Percentiles rank a stretch among this genome's conserved stretches.
phyloP scores from a whole-genome alignment of 2,888 invertebrate species.

The Bruchidius siliquastri region DNA sequence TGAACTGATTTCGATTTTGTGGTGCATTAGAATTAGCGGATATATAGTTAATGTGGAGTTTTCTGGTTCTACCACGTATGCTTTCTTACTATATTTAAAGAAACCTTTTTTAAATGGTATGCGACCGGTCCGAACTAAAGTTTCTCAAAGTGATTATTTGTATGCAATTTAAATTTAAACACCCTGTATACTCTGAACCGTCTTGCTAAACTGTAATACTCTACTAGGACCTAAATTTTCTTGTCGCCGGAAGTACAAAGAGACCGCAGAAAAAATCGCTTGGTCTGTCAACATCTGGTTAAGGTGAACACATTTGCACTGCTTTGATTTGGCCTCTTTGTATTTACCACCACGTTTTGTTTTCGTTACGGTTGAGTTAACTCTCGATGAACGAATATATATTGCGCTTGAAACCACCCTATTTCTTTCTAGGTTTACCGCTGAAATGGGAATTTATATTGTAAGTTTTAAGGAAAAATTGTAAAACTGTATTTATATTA shows the following conservation, averaged over 20 bases:
- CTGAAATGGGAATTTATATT: slow-evolving; percentile 20
- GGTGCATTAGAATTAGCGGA: no score
- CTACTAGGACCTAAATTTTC: background rate
- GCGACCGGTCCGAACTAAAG: no score
- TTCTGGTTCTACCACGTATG: no score
- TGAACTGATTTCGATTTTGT: no score
- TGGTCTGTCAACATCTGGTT: background rate
- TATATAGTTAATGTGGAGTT: no score
- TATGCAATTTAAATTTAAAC: background rate
- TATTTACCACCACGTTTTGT: slow-evolving; percentile 14
- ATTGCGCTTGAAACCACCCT: background rate
- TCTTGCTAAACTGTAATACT: background rate
- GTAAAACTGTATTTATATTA: slow-evolving; percentile 32
- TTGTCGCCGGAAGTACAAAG: background rate
- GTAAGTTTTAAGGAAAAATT: slow-evolving; percentile 20
- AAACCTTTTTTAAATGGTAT: no score
- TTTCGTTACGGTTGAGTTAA: slow-evolving; percentile 4
- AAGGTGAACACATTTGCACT: background rate
- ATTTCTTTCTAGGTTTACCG: slow-evolving; percentile 13
- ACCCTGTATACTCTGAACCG: background rate
- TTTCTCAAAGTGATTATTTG: no score
- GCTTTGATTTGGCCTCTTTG: slow-evolving; percentile 4
- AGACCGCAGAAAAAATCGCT: background rate
- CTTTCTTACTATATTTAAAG: no score
- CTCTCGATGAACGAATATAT: slow-evolving; percentile 2